Evolutionary conservation across 2,888 invertebrate species (phyloP), one percentile per base, ranked within the genome.

Genomic region (Cactoblastis cactorum): DNA sequence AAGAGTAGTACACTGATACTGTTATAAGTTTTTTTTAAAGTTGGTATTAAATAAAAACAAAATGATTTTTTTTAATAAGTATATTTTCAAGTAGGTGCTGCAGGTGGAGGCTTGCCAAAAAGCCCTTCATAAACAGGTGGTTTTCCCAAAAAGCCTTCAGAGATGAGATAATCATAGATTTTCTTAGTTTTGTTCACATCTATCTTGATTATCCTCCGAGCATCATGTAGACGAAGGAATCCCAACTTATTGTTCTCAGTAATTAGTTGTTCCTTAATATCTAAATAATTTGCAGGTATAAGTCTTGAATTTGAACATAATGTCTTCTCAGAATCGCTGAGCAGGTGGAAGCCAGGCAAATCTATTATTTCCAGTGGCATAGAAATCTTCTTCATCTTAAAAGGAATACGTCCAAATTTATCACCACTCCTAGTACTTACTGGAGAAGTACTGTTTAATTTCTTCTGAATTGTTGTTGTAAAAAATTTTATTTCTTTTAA

Each of bases 121-220:
- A 94, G 24, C 95, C 95, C 72, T 95, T n/a, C n/a, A n/a, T n/a
- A n/a, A n/a, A n/a, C n/a, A n/a, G 60, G 58, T 12, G 92, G 91
- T 75, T 93, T 93, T 74, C 86, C 91, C 57, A 96, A 92, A 73
- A 93, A 94, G 24, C 95, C 95, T 72, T 95, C 92, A 63, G 92
- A 85, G 51, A 94, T 81, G 22, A 96, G 86, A 77, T 94, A 93
- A 85, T 95, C 95, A 85, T 94, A 95, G 66, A 97, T 92, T 78
- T 96, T 96, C 56, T 97, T 92, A 0, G 97, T 98, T 79, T 95
- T 95, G 78, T 97, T 97, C 1, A 98, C 98, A 88, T 98, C 97
- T 62, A 98, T 98, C 82, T 97, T 97, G 34, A 97, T 92, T 39
- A 97, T 90, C 38, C 91, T 91, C 48, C 98, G 89, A 0, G 97